Evolutionary conservation across 2,888 invertebrate genomes (phyloP), one percentile per base, ranked within the genome.

Genomic region (Coleophora deauratella): DNA sequence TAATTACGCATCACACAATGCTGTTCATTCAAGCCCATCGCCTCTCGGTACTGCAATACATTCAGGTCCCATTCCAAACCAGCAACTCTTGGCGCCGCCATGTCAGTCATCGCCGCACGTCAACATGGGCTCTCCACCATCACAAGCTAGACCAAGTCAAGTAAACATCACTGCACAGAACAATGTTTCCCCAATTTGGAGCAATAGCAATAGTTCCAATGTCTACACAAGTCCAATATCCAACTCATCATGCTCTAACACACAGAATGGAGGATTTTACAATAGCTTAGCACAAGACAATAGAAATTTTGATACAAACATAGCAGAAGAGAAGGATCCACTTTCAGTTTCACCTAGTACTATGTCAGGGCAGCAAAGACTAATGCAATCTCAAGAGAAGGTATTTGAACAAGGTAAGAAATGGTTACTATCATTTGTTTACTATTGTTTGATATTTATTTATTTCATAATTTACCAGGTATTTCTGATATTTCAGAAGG

Each of bases 91-190:
- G 45, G 80, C 79, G 40, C 70, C 86, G 27, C 87, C 87, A 15
- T 85, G 86, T 51, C 88, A 88, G 56, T 88, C 88, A 36, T 86
- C 86, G 9, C 86, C 86, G 31, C 82, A 86, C 58, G 86, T 86
- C 14, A 88, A 88, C 50, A 88, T 88, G 74, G 89, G 88, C 46
- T 89, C 89, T 14, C 88, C 89, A 28, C 89, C 86, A n/a, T 86
- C 86, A 0, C 86, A 86, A 61, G 78, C 85, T 27, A 66, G 85
- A 46, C 85, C 86, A 31, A 75, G 79, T 4, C 82, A 81, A 64
- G 62, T 81, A 33, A 80, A 81, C 49, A 82, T 81, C 38, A 74
- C 79, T 44, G 75, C 82, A 45, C 86, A 84, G 56, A 86, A 84
- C 53, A 86, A 80, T 59, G 62, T 74, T 9, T 86, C 82, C 37